Evolutionary conservation across 1,140 invertebrate species (phyloP).

Genomic region (Trypoxylus dichotomus): DNA sequence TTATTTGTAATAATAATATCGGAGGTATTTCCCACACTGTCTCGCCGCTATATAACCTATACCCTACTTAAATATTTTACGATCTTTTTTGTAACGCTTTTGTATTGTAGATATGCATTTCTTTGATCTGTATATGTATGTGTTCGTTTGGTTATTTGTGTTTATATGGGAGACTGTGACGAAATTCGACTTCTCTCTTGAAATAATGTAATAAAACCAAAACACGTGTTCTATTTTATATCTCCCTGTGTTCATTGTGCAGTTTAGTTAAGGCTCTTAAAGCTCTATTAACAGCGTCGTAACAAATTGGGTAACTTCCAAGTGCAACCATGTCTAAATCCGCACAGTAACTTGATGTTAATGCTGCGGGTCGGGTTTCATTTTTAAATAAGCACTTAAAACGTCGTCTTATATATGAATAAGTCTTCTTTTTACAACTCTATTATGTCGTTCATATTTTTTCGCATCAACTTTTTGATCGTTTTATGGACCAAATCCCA

Average conservation of each 20-base stretch:
- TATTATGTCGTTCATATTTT: conserved; percentile 6
- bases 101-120: background rate
- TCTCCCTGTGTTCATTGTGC: conserved; percentile 31
- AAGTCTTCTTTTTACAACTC: background rate
- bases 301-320: conserved; percentile 34
- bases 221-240: conserved; percentile 32
- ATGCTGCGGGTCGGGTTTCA: conserved; percentile 16
- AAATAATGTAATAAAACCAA: conserved; percentile 32
- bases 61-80: conserved; percentile 24
- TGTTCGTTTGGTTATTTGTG: background rate
- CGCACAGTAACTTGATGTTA: conserved; percentile 25
- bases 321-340: conserved; percentile 32
- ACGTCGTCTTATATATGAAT: conserved; percentile 7
- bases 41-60: conserved; percentile 8
- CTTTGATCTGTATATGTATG: background rate
- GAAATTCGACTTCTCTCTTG: conserved; percentile 30
- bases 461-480: background rate
- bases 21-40: conserved; percentile 11
- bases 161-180: background rate
- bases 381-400: conserved; percentile 25
- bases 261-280: conserved; percentile 26
- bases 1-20: background rate
- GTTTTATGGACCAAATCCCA: background rate
- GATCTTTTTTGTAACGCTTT: conserved; percentile 12
- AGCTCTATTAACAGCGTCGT: conserved; percentile 32